Evolutionary conservation across 2,113 vertebrate species (phyloP).

Genomic region (Hippoglossus stenolepis): DNA sequence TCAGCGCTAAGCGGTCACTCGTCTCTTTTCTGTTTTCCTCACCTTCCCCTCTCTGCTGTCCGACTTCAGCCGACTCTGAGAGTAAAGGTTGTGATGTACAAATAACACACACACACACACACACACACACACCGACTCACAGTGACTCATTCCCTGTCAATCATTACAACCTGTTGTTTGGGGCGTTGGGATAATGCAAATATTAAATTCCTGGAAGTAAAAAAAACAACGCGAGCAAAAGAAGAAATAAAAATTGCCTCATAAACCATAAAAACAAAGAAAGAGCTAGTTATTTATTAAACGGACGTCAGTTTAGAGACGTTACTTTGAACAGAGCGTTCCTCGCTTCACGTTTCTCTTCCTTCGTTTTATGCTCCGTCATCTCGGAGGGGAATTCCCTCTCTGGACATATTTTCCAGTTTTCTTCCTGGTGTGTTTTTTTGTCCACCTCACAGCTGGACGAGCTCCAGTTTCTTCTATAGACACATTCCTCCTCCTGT

Average conservation of each 20-base stretch:
- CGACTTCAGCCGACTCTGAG: no score
- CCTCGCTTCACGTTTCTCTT: neutral
- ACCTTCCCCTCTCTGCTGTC: no score
- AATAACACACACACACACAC: no score
- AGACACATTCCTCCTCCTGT: neutral
- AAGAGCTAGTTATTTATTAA: no score
- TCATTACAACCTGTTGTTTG: conserved; percentile 4
- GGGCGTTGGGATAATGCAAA: no score
- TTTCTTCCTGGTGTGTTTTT: neutral
- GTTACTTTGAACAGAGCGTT: no score
- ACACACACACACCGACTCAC: neutral
- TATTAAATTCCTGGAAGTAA: neutral
- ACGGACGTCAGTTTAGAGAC: no score
- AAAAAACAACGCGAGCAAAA: neutral
- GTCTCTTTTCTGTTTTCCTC: no score
- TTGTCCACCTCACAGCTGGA: neutral
- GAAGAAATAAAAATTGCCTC: neutral
- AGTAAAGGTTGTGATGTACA: no score
- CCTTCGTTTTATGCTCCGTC: neutral
- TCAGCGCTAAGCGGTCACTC: no score
- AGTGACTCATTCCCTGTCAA: conserved; percentile 22
- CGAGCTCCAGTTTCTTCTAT: neutral
- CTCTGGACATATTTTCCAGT: neutral
- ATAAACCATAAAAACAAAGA: neutral
- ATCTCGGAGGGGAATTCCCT: neutral